These are phyloP conservation scores for Drosophila multiciliata DNA, from an alignment of 2,888 invertebrate genomes.

Conservation along the genomic window DNA sequence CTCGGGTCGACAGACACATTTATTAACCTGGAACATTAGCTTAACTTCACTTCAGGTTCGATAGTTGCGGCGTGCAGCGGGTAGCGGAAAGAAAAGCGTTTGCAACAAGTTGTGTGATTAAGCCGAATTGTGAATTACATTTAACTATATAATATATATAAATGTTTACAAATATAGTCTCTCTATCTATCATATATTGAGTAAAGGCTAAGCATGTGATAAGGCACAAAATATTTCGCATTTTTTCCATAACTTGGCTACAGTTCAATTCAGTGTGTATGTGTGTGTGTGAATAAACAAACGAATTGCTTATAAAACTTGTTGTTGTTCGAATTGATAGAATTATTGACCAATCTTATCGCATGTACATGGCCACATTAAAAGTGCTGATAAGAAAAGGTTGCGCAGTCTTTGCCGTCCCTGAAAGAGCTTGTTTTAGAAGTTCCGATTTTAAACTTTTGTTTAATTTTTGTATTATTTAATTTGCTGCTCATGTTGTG, in stretches of 20 bases:
- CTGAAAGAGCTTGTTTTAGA: slow-evolving; percentile 24
- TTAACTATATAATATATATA: slow-evolving; percentile 1
- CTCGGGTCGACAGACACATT: slow-evolving; percentile 43
- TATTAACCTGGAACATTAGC: slow-evolving; percentile 38
- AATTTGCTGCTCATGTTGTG: background rate
- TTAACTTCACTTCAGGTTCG: slow-evolving; percentile 51
- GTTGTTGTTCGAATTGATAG: slow-evolving; percentile 28
- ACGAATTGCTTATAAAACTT: slow-evolving; percentile 24
- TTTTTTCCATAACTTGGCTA: slow-evolving; percentile 29
- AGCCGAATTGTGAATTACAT: slow-evolving; percentile 24
- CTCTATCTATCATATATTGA: slow-evolving; percentile 1
- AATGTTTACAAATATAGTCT: background rate
- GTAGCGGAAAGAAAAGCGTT: slow-evolving; percentile 5
- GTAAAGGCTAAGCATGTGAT: slow-evolving; percentile 33
- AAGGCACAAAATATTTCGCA: slow-evolving; percentile 12
- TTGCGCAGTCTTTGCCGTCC: slow-evolving; percentile 52
- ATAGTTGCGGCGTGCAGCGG: slow-evolving; percentile 52
- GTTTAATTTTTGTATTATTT: background rate
- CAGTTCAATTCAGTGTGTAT: slow-evolving; percentile 4
- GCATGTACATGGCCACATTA: slow-evolving; percentile 9
- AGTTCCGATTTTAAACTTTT: background rate
- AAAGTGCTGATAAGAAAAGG: slow-evolving; percentile 57
- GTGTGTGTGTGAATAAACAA: slow-evolving; percentile 56
- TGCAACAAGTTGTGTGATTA: slow-evolving; percentile 51
- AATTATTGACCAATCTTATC: slow-evolving; percentile 53